These are phyloP conservation scores for Apaloderma vittatum DNA, from an alignment of 2,113 vertebrate species.

Conservation along the genomic window DNA sequence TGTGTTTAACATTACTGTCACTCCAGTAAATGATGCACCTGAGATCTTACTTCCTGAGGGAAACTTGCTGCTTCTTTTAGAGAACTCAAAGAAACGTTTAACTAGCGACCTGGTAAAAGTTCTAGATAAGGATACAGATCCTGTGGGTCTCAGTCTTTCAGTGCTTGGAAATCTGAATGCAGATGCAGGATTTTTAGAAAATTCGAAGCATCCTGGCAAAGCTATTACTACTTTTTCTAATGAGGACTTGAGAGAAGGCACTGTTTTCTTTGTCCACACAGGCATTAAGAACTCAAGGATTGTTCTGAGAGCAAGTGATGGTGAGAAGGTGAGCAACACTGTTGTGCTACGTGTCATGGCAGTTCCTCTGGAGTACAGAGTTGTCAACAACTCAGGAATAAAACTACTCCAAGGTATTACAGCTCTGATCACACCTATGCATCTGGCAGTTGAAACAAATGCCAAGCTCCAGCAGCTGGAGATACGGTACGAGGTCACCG, in stretches of 20 bases:
- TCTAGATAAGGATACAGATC: conserved; percentile 85
- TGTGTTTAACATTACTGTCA: conserved; percentile 84
- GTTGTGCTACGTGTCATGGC: conserved; percentile 88
- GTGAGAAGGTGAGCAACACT: conserved; percentile 91
- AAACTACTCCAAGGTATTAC: conserved; percentile 80
- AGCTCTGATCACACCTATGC: conserved; percentile 78
- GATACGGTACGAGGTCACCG: conserved; percentile 81
- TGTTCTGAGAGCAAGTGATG: conserved; percentile 89
- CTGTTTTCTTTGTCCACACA: conserved; percentile 85
- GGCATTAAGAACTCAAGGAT: conserved; percentile 88
- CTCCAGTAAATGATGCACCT: conserved; percentile 88
- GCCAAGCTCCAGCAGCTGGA: conserved; percentile 80
- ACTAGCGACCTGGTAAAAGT: conserved; percentile 82
- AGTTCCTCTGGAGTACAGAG: conserved; percentile 82
- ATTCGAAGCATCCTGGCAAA: conserved; percentile 78
- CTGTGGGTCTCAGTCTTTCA: conserved; percentile 79
- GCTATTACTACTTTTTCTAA: conserved; percentile 83
- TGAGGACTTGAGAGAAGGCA: conserved; percentile 81
- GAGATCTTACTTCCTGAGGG: conserved; percentile 86
- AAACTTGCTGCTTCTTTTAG: conserved; percentile 86
- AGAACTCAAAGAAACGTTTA: conserved; percentile 89
- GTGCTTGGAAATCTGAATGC: conserved; percentile 88
- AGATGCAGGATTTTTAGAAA: conserved; percentile 89
- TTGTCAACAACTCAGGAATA: conserved; percentile 85
- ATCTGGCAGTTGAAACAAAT: conserved; percentile 87